Percentiles rank a stretch among this genome's conserved stretches.
These are phyloP conservation scores for Alauda arvensis DNA, from an alignment of 2,797 vertebrate genomes.

Conservation along the genomic window DNA sequence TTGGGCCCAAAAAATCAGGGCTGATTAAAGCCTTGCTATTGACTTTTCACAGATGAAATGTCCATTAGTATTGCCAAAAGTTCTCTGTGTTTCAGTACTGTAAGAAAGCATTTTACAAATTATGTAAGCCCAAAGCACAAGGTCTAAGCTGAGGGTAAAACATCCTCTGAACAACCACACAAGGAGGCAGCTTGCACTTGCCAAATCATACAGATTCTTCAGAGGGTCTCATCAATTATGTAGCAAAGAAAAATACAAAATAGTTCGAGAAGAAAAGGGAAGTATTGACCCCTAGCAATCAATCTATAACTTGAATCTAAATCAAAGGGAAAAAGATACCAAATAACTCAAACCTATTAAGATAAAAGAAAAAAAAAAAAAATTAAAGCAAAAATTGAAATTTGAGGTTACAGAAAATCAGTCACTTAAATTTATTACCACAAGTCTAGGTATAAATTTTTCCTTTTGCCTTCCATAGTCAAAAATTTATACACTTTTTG, in stretches of 20 bases:
- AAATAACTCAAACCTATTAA: neutral
- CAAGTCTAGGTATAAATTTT: neutral
- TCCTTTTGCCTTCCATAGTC: neutral
- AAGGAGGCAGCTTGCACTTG: conserved; percentile 16
- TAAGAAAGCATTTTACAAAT: neutral
- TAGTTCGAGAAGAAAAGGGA: neutral
- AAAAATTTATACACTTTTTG: neutral
- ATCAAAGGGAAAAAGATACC: neutral
- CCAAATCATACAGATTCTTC: conserved; percentile 32
- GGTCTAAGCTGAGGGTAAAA: neutral
- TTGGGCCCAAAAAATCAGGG: neutral
- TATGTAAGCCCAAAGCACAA: neutral
- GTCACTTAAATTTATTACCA: neutral
- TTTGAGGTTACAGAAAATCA: neutral
- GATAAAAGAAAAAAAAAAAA: neutral
- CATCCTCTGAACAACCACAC: conserved; percentile 25
- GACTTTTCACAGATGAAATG: neutral
- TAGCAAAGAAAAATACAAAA: neutral
- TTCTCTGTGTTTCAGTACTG: neutral
- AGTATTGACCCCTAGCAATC: neutral
- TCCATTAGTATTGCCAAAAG: neutral
- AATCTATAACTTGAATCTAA: neutral
- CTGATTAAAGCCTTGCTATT: neutral
- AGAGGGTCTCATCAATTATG: conserved; percentile 1
- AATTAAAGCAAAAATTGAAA: neutral